Percentiles rank a stretch among this genome's conserved stretches.
Conservation (phyloP, 2,888 invertebrate species). For the Cantharis lateralis region DNA sequence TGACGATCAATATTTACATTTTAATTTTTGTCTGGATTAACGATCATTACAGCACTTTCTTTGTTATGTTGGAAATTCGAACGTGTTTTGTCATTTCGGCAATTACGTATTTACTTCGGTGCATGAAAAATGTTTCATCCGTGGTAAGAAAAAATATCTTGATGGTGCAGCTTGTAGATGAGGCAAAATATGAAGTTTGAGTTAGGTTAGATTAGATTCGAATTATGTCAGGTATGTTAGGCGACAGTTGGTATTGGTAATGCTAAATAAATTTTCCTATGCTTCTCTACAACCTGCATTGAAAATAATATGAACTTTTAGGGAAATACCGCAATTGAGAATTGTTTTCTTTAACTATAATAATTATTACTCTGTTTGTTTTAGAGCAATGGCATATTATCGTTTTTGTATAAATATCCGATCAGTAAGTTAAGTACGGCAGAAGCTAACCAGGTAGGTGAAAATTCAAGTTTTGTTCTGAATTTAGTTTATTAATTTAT, state of each 20-base stretch:
- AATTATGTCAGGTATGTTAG: no score
- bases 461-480: not conserved
- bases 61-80: slow-evolving; percentile 29
- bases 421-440: slow-evolving; percentile 40
- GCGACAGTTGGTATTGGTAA: no score
- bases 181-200: no score
- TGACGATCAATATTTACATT: slow-evolving; percentile 36
- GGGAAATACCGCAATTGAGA: no score
- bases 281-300: not conserved
- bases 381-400: slow-evolving; percentile 42
- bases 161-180: not conserved
- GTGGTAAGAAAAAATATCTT: slow-evolving; percentile 18
- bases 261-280: not conserved
- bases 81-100: slow-evolving; percentile 14
- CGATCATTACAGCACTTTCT: slow-evolving; percentile 8
- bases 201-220: no score
- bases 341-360: no score
- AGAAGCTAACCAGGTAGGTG: slow-evolving; percentile 42
- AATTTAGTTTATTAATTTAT: not conserved
- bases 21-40: slow-evolving; percentile 26
- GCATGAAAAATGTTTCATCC: slow-evolving; percentile 7
- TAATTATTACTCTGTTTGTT: no score
- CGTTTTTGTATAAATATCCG: slow-evolving; percentile 45
- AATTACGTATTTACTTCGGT: slow-evolving; percentile 19
- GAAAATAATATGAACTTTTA: no score